These are phyloP conservation scores for Drosophila anomelani DNA, from an alignment of 2,888 invertebrate genomes.

Conservation along the genomic window DNA sequence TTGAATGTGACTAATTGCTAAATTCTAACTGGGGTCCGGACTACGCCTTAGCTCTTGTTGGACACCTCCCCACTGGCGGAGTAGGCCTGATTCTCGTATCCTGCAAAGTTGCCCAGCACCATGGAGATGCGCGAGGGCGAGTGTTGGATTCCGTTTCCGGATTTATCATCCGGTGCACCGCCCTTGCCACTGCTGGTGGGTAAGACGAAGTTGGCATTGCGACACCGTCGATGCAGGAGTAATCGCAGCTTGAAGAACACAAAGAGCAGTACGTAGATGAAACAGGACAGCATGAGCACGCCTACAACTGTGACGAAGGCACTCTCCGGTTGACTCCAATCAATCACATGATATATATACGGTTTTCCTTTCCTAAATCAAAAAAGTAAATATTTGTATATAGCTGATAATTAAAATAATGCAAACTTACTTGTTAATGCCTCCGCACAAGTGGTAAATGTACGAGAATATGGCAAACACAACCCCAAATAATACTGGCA, in stretches of 20 bases:
- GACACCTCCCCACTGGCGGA: slow-evolving; percentile 54
- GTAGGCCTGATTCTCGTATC: slow-evolving; percentile 82
- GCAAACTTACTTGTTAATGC: slow-evolving; percentile 85
- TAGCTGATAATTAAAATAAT: too few relatives aligned
- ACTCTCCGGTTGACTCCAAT: slow-evolving; percentile 89
- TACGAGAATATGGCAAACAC: slow-evolving; percentile 86
- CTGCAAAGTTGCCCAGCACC: slow-evolving; percentile 81
- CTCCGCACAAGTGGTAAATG: slow-evolving; percentile 88
- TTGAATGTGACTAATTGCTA: slow-evolving; percentile 56
- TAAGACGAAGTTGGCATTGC: slow-evolving; percentile 68
- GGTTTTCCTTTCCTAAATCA: slow-evolving; percentile 86
- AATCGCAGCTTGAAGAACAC: slow-evolving; percentile 81
- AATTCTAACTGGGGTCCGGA: background rate
- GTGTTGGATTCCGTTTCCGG: slow-evolving; percentile 75
- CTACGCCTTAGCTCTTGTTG: slow-evolving; percentile 48
- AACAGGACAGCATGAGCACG: slow-evolving; percentile 77
- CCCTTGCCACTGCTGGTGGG: slow-evolving; percentile 69
- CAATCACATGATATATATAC: slow-evolving; percentile 90
- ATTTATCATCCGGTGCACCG: slow-evolving; percentile 31
- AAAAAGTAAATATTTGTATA: too few relatives aligned
- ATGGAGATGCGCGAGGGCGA: slow-evolving; percentile 83
- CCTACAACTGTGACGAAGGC: slow-evolving; percentile 78
- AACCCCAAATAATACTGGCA: slow-evolving; percentile 87
- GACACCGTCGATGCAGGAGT: slow-evolving; percentile 73
- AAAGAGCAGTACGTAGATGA: slow-evolving; percentile 81